Percentiles rank a stretch among this genome's conserved stretches.
phyloP scores from a whole-genome alignment of 2,888 invertebrate species.

The Diarsia mendica region DNA sequence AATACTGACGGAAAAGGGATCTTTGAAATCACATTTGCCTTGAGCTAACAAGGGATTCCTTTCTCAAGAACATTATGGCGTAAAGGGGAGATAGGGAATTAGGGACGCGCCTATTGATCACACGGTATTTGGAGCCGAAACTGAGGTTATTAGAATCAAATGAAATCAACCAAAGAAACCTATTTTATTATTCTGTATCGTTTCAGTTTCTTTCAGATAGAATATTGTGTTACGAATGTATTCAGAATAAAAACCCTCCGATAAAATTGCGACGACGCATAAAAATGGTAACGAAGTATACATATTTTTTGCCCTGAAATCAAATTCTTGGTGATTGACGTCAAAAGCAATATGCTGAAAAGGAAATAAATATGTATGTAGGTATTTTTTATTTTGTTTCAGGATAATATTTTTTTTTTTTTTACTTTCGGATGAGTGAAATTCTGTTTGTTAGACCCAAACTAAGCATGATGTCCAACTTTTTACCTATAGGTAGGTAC shows the following conservation, averaged over 20 bases:
- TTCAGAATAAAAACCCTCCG: slow-evolving; percentile 13
- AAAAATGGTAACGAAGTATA: slow-evolving; percentile 39
- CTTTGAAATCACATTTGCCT: slow-evolving; percentile 19
- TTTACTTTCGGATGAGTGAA: neutral
- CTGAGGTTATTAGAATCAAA: slow-evolving; percentile 7
- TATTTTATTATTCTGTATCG: slow-evolving; percentile 4
- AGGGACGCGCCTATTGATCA: slow-evolving; percentile 20
- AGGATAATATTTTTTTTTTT: too few species aligned
- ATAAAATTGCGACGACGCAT: slow-evolving; percentile 10
- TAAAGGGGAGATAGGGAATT: neutral
- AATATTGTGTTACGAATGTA: slow-evolving; percentile 32
- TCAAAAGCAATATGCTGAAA: slow-evolving; percentile 31
- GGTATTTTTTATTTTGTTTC: slow-evolving; percentile 21
- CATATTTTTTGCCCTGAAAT: slow-evolving; percentile 33
- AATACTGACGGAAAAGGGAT: neutral
- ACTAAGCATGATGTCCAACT: neutral
- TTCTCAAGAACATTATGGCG: neutral
- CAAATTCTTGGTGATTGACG: slow-evolving; percentile 29
- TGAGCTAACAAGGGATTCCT: slow-evolving; percentile 13
- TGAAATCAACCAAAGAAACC: slow-evolving; percentile 3
- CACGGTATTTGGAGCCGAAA: slow-evolving; percentile 1
- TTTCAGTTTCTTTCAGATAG: slow-evolving; percentile 1
- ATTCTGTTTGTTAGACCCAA: neutral
- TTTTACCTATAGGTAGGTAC: too few species aligned
- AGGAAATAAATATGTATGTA: slow-evolving; percentile 10